These are phyloP conservation scores for Nineta flava DNA, from an alignment of 2,888 invertebrate genomes.

Conservation along the genomic window DNA sequence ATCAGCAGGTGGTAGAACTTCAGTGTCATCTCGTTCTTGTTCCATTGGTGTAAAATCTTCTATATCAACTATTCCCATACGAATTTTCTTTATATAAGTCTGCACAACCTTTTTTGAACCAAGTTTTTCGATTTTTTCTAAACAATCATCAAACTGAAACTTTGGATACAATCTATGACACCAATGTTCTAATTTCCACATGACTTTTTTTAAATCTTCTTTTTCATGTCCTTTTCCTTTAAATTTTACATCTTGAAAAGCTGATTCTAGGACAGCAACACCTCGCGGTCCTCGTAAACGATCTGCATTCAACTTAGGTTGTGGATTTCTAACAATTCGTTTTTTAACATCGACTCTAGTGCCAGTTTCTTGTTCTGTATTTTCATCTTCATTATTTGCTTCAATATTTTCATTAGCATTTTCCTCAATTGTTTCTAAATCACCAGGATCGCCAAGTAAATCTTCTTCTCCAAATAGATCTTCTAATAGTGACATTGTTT, in stretches of 20 bases:
- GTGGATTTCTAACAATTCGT: slow-evolving; percentile 43
- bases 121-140: slow-evolving; percentile 62
- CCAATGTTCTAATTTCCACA: slow-evolving; percentile 85
- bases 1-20: slow-evolving; percentile 19
- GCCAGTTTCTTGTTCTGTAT: slow-evolving; percentile 24
- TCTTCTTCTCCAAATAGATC: slow-evolving; percentile 14
- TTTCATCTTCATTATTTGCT: slow-evolving; percentile 32
- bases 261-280: slow-evolving; percentile 58
- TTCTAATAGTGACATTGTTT: slow-evolving; percentile 14
- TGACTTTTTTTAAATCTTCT: slow-evolving; percentile 60
- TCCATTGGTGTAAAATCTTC: slow-evolving; percentile 6
- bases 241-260: slow-evolving; percentile 69
- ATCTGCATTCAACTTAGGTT: slow-evolving; percentile 49
- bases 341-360: slow-evolving; percentile 36
- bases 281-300: slow-evolving; percentile 65
- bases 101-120: slow-evolving; percentile 67
- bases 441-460: slow-evolving; percentile 13
- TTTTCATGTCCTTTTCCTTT: slow-evolving; percentile 71
- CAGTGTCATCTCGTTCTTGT: slow-evolving; percentile 27
- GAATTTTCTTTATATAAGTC: slow-evolving; percentile 50
- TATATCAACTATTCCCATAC: slow-evolving; percentile 37
- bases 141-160: slow-evolving; percentile 71
- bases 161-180: slow-evolving; percentile 82
- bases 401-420: slow-evolving; percentile 19
- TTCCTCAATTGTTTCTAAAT: slow-evolving; percentile 7